These are phyloP conservation scores for Paratilapia polleni DNA, from an alignment of 2,113 vertebrate species.

Conservation along the genomic window DNA sequence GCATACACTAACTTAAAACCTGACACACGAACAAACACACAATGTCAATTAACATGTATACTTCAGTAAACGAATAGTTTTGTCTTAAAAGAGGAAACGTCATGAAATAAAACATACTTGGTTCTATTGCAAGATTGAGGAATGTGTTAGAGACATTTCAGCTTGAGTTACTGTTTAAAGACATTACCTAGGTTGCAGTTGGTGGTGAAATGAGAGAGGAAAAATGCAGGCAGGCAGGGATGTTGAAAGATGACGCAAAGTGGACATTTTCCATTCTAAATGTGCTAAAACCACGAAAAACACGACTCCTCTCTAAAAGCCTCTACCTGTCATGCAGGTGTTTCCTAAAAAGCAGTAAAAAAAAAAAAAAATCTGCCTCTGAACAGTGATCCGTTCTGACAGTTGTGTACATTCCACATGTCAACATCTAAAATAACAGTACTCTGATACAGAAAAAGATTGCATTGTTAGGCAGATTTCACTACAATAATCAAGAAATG, in stretches of 20 bases:
- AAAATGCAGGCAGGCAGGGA: constrained; percentile 28
- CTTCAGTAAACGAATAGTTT: constrained; percentile 44
- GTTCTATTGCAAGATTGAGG: constrained; percentile 48
- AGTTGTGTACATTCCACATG: constrained; percentile 77
- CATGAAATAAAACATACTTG: constrained; percentile 33
- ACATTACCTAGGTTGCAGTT: background rate
- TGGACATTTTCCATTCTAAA: constrained; percentile 41
- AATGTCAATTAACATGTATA: constrained; percentile 33
- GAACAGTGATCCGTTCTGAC: constrained; percentile 33
- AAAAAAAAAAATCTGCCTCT: constrained; percentile 33
- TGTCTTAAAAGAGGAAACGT: constrained; percentile 28
- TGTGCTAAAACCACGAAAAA: constrained; percentile 54
- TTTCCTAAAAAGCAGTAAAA: constrained; percentile 72
- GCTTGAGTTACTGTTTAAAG: constrained; percentile 20
- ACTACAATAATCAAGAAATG: constrained; percentile 64
- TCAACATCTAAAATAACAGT: constrained; percentile 79
- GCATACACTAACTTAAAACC: constrained; percentile 32
- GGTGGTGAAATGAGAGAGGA: background rate
- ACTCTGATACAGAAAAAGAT: constrained; percentile 77
- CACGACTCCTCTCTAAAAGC: constrained; percentile 56
- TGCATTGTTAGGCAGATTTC: constrained; percentile 78
- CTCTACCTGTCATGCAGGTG: constrained; percentile 71
- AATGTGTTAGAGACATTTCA: constrained; percentile 66
- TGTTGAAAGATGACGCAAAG: constrained; percentile 20
- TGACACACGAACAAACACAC: constrained; percentile 22